These are phyloP conservation scores for Alosa alosa DNA, from an alignment of 2,113 vertebrate species.

Conservation along the genomic window DNA sequence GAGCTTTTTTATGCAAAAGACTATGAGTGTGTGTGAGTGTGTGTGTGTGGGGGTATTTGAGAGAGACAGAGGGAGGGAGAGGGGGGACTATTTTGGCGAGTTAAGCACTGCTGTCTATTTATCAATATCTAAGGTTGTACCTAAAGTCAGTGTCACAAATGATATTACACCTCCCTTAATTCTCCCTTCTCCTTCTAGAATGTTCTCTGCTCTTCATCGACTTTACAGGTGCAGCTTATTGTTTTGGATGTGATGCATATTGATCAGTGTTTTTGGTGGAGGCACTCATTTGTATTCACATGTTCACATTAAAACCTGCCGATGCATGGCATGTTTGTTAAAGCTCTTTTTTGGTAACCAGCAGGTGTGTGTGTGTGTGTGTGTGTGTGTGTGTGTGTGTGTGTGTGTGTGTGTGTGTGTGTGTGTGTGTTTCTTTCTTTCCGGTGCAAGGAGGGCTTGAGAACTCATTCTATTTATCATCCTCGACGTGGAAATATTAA, in stretches of 20 bases:
- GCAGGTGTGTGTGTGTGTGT: background rate
- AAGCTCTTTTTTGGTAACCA: background rate
- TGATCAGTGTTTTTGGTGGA: background rate
- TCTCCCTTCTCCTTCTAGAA: no score
- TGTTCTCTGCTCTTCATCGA: background rate
- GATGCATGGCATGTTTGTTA: background rate
- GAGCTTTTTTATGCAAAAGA: no score
- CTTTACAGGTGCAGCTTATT: background rate
- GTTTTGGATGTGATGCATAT: background rate
- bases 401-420: no score
- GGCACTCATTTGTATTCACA: background rate
- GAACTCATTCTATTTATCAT: background rate
- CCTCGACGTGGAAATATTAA: background rate
- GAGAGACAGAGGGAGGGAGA: no score
- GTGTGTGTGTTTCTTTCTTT: background rate
- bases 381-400: background rate
- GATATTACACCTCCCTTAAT: no score
- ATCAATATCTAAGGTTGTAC: no score
- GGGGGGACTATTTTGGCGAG: no score
- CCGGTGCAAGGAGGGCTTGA: background rate
- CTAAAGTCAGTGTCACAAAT: no score
- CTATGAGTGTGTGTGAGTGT: no score
- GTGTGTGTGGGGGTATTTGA: no score
- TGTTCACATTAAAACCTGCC: background rate
- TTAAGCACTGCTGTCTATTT: no score